Base-by-base conservation (phyloP, 2,888 invertebrate genomes). In the Drosophila emarginata region DNA sequence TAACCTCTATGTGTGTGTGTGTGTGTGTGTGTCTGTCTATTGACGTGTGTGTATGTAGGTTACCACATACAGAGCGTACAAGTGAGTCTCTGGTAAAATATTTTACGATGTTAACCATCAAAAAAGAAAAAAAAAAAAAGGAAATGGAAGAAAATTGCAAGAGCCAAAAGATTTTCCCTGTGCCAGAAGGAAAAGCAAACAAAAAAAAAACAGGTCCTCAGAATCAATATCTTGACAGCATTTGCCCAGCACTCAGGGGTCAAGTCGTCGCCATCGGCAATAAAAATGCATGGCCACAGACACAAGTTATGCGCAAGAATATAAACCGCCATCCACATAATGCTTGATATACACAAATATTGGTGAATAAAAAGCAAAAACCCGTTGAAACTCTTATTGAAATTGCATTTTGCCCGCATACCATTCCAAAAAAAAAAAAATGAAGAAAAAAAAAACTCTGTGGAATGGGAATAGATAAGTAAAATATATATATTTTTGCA, bases 81-180 rank as follows among this genome's bases (percentile, higher is more conserved):
- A 53, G 53, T 15, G 6, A 53, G 32, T 52, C 36, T 15, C 54
- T 5, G 70, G 62, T 54, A 45, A 57, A 70, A 62, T 61, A 62
- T 84, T 87, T 80, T 87, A 80, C 84, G 79, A 80, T 69, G 76
- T 73, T 76, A 81, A 73, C 84, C 50, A 84, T 70, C 66, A 45
- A 75, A 77, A 32, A 28, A 28, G 5, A 28, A 28, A 28, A 28
- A 4, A 32, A 26, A 26, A 26, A 26, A 6, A 0, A 32, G 2
- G 11, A 32, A 1, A 32, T 9, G 9, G 1, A 32, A 32, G 32
- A 32, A 32, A 83, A 86, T 65, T 78, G 75, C 73, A 78, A 68
- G 52, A 54, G 54, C 18, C 54, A 32, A 54, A 36, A 36, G 36
- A 36, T 21, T 54, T 18, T 54, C 26, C 28, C 26, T 52, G 12